These are phyloP conservation scores for Sarotherodon lohbergeri DNA, from an alignment of 2,113 vertebrate genomes.

Conservation along the genomic window DNA sequence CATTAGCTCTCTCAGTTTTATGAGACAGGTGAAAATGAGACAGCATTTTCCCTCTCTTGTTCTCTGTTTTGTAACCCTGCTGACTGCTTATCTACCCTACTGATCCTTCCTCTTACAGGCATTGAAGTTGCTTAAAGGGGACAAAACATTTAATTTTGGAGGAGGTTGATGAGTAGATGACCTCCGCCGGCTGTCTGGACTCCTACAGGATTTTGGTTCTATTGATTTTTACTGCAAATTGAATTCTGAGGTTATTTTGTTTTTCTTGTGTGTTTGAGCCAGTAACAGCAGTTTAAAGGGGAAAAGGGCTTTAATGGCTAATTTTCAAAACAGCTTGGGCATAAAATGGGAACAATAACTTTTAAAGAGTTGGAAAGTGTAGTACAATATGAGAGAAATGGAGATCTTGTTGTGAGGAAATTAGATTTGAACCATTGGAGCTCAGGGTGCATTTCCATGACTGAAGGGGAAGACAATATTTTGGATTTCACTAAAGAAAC, in stretches of 20 bases:
- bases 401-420: not conserved
- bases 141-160: not conserved
- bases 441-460: not conserved
- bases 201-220: not conserved
- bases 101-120: not conserved
- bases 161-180: not conserved
- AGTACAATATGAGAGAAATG: not conserved
- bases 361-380: not conserved
- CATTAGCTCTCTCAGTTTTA: not conserved
- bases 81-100: not conserved
- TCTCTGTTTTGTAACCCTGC: not conserved
- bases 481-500: not conserved
- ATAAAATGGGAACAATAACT: not conserved
- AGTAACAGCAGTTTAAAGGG: not conserved
- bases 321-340: not conserved
- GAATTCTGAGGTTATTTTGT: not conserved
- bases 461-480: not conserved
- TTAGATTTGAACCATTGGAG: not conserved
- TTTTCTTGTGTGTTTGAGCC: not conserved
- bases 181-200: not conserved
- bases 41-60: not conserved
- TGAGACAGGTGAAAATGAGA: not conserved
- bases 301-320: not conserved
- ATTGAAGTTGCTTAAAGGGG: not conserved
- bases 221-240: constrained; percentile 5